Evolutionary conservation across 1,140 invertebrate species (phyloP), one percentile per base, ranked within the genome.

Genomic region (Neodiprion lecontei): DNA sequence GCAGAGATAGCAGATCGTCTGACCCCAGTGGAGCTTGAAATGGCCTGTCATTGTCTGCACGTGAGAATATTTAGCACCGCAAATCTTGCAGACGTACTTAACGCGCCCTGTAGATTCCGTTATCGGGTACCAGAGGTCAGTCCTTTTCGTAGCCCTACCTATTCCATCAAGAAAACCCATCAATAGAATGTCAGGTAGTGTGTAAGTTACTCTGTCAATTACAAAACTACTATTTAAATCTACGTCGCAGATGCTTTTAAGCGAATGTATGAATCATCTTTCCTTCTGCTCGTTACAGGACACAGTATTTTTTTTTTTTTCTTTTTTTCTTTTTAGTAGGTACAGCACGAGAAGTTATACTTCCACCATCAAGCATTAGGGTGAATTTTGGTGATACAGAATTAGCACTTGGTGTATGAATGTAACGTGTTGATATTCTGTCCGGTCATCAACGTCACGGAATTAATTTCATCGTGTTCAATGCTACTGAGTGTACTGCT

Each of bases 11-110:
- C 79, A 81, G 28, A 40, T 74, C 21, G 79, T 89, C 76, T 90
- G 89, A n/a, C 90, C 90, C 23, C 88, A 89, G 78, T 91, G 90
- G 71, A 88, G 87, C 72, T 89, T 81, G 74, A 90, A 89, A 79
- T 91, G 90, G 1, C 90, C 90, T 69, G 88, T 83, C 7, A 91
- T 80, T 66, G 89, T 90, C 75, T 89, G 89, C 67, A 88, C 88
- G 5, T 89, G 89, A 12, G 90, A 90, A 78, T 91, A 91, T 1
- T 86, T 85, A 79, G 90, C 89, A 76, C 86, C 89, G 78, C 90
- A 91, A 72, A 79, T 79, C 40, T 75, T 70, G 72, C 76, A 77
- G 9, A 71, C 48, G 70, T 47, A 75, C 40, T 48, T 72, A 69
- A 75, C 75, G 10, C 69, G 8, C 69, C 8, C 28, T 47, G 50